These are phyloP conservation scores for Magallana angulata DNA, from an alignment of 1,140 invertebrate species.

Conservation along the genomic window DNA sequence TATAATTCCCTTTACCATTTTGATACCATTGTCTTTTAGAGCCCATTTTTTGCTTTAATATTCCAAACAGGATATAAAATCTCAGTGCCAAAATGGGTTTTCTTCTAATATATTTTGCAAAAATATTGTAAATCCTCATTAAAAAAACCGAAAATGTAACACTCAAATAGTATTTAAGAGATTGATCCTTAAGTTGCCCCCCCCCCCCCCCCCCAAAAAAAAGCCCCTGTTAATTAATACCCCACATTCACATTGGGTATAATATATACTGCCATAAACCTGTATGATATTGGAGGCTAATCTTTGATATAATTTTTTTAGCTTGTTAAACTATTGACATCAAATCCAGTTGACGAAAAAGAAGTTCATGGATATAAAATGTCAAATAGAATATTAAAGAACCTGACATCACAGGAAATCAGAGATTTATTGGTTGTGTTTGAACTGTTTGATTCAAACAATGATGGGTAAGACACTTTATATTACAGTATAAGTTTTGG, in stretches of 20 bases:
- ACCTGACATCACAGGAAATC: slow-evolving; percentile 77
- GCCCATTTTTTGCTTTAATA: too few relatives aligned
- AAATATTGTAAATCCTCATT: too few relatives aligned
- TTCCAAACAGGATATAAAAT: too few relatives aligned
- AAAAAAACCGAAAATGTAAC: too few relatives aligned
- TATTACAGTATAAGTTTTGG: neutral
- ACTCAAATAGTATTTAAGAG: too few relatives aligned
- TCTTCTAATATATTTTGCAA: too few relatives aligned
- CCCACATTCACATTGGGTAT: neutral
- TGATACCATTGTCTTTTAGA: too few relatives aligned
- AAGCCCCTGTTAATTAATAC: neutral
- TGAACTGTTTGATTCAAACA: slow-evolving; percentile 76
- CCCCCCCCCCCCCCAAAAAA: too few relatives aligned
- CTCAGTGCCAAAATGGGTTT: too few relatives aligned
- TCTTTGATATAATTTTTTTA: slow-evolving; percentile 55
- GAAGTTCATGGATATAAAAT: slow-evolving; percentile 77
- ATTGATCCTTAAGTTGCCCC: too few relatives aligned
- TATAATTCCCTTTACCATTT: too few relatives aligned
- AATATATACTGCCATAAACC: neutral
- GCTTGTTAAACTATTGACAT: slow-evolving; percentile 74
- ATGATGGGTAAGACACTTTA: slow-evolving; percentile 71
- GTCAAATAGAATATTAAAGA: slow-evolving; percentile 69
- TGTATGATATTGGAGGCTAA: neutral
- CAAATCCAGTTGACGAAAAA: slow-evolving; percentile 73
- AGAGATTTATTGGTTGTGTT: slow-evolving; percentile 75